Conservation (phyloP, 2,797 vertebrate species). For the Sebastolobus altivelis region DNA sequence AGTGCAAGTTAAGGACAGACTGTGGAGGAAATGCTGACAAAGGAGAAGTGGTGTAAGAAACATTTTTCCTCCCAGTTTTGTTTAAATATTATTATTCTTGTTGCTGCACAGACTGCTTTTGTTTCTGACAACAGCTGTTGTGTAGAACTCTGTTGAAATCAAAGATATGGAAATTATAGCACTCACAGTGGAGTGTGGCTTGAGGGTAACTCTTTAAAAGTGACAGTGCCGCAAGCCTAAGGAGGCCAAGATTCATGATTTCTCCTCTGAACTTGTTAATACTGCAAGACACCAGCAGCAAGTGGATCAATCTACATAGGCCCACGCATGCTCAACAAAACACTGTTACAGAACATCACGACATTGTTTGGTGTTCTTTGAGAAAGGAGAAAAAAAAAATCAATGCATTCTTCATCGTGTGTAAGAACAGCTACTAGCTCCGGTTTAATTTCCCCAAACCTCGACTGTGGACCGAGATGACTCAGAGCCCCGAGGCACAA, state of each 20-base stretch:
- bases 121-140: conserved; percentile 2
- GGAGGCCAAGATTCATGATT: not conserved
- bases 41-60: not conserved
- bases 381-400: conserved; percentile 22
- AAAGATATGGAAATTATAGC: not conserved
- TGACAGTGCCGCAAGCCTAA: not conserved
- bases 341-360: conserved; percentile 5
- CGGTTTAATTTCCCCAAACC: conserved; percentile 42
- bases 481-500: conserved; percentile 49
- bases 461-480: conserved; percentile 26
- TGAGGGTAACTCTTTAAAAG: not conserved
- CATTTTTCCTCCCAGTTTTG: not conserved
- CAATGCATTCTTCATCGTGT: conserved; percentile 3
- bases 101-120: not conserved
- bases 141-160: not conserved
- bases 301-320: not conserved
- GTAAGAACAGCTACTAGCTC: conserved; percentile 4
- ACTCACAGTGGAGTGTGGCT: not conserved
- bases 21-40: conserved; percentile 19
- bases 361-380: conserved; percentile 11
- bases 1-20: conserved; percentile 32
- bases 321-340: not conserved
- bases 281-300: not conserved
- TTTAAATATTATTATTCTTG: conserved; percentile 2
- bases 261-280: conserved; percentile 9